Base-by-base conservation (phyloP, 2,113 vertebrate species). In the Psammodynastes pulverulentus region DNA sequence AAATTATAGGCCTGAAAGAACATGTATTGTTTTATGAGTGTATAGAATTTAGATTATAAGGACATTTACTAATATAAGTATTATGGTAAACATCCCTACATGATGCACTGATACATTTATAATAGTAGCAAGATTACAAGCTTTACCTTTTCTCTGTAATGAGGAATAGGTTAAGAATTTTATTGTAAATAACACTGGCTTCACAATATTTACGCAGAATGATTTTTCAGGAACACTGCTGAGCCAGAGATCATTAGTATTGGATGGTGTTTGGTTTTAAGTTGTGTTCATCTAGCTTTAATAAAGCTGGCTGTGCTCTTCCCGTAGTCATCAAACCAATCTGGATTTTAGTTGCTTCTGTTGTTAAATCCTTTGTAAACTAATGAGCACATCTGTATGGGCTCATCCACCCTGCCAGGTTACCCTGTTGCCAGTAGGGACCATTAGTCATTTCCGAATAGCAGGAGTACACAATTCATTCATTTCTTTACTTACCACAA, bases 121-220 rank as follows among this genome's bases (percentile, higher is more conserved):
- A 88, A 53, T n/a, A 46, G 86, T 2, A 52, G 62, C 49, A 79
- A 88, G 62, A 53, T 88, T 51, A n/a, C 72, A 49, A 45, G 48
- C 51, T 79, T 92, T 79, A 39, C 9, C 39, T 88, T 56, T 49
- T 84, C 19, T 54, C 10, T 19, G 45, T 24, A 24, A 24, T 87
- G 39, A 88, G 39, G 46, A 45, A 12, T n/a, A 51, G 34, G 45
- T 43, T 58, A 29, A 85, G 29, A 49, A 85, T 49, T 9, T 62
- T 92, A n/a, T 26, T 92, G 52, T 54, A 85, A 89, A 89, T 85
- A 46, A 19, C 45, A 86, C 3, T 51, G 53, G 48, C 15, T 48
- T 84, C 21, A 89, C 85, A 92, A 85, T 58, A 89, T 92, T 92
- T 92, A 89, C 48, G 29, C 87, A 58, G 52, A 92, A 54, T 51